A percentile compares a stretch with the other conserved stretches of the same genome.
Evolutionary conservation across 92 coral and sea anemone genomes (phyloP).

Genomic region (Epizoanthus fatuus): DNA sequence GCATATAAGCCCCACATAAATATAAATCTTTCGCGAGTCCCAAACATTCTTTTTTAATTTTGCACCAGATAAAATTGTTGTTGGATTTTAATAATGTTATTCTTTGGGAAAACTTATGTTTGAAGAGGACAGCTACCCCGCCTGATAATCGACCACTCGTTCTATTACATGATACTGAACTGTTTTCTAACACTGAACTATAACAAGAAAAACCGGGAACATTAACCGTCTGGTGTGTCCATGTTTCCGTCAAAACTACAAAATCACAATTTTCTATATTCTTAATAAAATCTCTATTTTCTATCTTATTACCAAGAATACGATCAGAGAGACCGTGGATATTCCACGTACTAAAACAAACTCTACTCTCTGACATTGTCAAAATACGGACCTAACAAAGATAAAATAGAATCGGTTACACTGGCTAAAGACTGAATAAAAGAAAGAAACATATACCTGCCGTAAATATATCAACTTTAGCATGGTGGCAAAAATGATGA

Average conservation of each 20-base stretch:
- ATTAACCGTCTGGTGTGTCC: slow-evolving; percentile 1
- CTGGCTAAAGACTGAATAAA: not conserved
- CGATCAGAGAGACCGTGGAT: slow-evolving; percentile 6
- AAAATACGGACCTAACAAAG: not conserved
- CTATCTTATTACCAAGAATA: slow-evolving; percentile 4
- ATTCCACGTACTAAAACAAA: slow-evolving; percentile 39
- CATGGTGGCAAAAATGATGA: not conserved
- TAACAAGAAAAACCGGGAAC: slow-evolving; percentile 9
- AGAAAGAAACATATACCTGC: not conserved
- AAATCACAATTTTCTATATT: slow-evolving; percentile 19
- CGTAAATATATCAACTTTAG: not conserved
- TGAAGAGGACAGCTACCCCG: slow-evolving; percentile 31
- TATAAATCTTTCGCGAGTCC: slow-evolving; percentile 2
- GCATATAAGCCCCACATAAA: slow-evolving; percentile 27
- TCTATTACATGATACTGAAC: not conserved
- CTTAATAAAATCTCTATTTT: not conserved
- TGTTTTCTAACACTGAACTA: not conserved
- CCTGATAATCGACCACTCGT: slow-evolving; percentile 25
- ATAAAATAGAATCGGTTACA: not conserved
- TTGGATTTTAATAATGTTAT: not conserved
- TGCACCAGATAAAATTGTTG: slow-evolving; percentile 18
- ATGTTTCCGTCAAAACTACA: slow-evolving; percentile 36
- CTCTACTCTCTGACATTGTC: not conserved
- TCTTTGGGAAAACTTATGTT: not conserved
- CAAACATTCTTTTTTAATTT: not conserved